Conservation (phyloP, 2,888 invertebrate genomes). For the Congeria kusceri region DNA sequence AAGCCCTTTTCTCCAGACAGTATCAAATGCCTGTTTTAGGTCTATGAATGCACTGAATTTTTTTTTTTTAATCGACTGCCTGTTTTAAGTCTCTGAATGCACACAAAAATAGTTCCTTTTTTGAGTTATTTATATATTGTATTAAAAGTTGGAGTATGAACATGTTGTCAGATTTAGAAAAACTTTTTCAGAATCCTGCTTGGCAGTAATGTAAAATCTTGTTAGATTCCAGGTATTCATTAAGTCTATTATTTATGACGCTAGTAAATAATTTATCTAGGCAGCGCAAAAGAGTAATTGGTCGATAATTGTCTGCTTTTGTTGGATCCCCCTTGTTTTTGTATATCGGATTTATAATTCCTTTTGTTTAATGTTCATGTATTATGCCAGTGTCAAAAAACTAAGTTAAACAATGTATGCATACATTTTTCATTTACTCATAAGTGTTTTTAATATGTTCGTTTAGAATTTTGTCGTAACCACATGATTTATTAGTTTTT, state of each 20-base stretch:
- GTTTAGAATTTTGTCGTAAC: slow-evolving; percentile 3
- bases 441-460: slow-evolving; percentile 17
- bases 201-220: neutral
- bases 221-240: neutral
- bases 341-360: slow-evolving; percentile 18
- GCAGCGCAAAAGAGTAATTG: neutral
- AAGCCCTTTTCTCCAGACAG: too few relatives aligned
- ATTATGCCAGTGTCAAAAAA: slow-evolving; percentile 3
- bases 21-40: too few relatives aligned
- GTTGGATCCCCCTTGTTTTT: slow-evolving; percentile 9
- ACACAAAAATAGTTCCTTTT: too few relatives aligned
- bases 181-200: neutral
- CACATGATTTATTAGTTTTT: slow-evolving; percentile 14
- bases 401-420: neutral
- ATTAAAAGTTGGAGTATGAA: too few relatives aligned
- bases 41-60: too few relatives aligned
- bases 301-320: slow-evolving; percentile 5
- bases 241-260: slow-evolving; percentile 8
- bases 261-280: slow-evolving; percentile 6
- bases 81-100: too few relatives aligned
- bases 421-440: slow-evolving; percentile 5
- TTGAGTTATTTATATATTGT: too few relatives aligned
- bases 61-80: too few relatives aligned
- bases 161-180: too few relatives aligned
- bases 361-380: slow-evolving; percentile 3